These are phyloP conservation scores for Norana najaformis DNA, from an alignment of 2,888 invertebrate genomes.

Conservation along the genomic window DNA sequence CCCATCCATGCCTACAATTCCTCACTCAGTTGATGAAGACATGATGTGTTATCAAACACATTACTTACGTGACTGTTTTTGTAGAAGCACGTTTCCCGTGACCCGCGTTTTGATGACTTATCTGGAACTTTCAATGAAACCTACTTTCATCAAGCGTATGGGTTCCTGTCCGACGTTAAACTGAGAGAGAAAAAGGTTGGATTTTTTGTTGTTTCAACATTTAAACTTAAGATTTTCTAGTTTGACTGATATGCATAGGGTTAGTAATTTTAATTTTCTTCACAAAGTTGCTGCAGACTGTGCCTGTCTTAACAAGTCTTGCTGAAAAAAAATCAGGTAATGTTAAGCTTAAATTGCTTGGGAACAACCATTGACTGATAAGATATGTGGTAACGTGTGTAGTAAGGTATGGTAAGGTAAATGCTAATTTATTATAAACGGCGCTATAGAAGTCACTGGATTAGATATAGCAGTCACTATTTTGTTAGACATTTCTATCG, in stretches of 20 bases:
- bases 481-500: background rate
- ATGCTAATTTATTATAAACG: background rate
- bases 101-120: constrained; percentile 85
- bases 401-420: background rate
- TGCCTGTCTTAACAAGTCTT: background rate
- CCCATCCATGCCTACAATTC: no score
- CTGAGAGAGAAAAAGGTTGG: constrained; percentile 70
- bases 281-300: background rate
- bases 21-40: no score
- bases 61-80: background rate
- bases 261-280: background rate
- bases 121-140: constrained; percentile 79
- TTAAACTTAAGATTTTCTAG: background rate
- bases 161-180: constrained; percentile 75
- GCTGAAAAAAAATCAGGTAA: background rate
- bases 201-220: background rate
- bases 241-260: background rate
- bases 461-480: background rate
- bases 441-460: no score
- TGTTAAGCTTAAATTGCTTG: background rate
- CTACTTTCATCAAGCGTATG: constrained; percentile 76
- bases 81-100: constrained; percentile 63
- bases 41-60: background rate
- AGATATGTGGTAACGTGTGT: background rate
- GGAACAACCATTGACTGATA: background rate